Evolutionary conservation across 2,113 vertebrate genomes (phyloP).

Genomic region (Vulpes lagopus): DNA sequence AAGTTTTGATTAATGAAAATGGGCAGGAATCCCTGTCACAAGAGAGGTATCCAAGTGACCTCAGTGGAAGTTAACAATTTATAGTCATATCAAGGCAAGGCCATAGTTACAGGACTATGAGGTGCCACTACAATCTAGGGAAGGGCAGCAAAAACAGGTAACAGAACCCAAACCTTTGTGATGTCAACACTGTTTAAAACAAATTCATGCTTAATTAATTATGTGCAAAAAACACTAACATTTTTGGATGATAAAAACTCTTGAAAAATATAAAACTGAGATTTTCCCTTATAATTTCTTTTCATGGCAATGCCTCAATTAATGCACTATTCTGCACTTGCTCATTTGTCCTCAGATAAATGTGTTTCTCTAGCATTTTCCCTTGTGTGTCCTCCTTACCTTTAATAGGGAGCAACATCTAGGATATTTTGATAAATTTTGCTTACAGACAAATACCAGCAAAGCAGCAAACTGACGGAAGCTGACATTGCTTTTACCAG

Average conservation of each 20-base stretch:
- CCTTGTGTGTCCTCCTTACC: not conserved
- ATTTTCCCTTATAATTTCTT: not conserved
- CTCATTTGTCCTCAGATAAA: not conserved
- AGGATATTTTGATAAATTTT: not conserved
- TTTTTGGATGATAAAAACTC: not conserved
- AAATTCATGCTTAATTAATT: not conserved
- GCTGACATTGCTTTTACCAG: not conserved
- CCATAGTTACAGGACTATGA: not conserved
- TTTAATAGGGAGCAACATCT: fast-evolving
- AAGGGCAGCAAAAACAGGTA: not conserved
- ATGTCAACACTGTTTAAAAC: not conserved
- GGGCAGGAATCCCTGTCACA: not conserved
- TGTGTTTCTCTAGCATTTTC: not conserved
- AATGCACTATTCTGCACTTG: not conserved
- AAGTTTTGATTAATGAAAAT: not conserved
- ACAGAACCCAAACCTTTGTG: not conserved
- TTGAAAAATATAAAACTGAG: not conserved
- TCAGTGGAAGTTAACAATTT: not conserved
- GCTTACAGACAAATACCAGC: not conserved
- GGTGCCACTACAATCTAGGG: too few species aligned
- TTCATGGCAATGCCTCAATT: not conserved
- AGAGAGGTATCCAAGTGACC: not conserved
- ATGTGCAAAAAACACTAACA: not conserved
- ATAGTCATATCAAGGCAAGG: not conserved
- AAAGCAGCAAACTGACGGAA: not conserved